Evolutionary conservation across 2,888 invertebrate species (phyloP).

Genomic region (Andricus quercusramuli): DNA sequence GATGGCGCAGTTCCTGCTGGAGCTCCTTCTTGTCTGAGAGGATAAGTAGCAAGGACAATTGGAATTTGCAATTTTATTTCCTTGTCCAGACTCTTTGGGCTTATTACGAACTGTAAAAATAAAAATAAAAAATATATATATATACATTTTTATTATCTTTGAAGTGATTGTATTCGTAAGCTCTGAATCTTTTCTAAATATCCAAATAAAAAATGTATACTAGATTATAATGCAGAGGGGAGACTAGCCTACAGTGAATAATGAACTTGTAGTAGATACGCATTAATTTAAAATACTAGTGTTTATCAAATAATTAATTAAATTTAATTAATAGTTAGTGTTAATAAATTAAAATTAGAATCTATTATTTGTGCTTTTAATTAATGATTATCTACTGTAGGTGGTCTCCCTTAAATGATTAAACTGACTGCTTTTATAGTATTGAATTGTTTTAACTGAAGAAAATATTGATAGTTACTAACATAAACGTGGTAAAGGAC

Average conservation of each 20-base stretch:
- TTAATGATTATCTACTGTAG: too few species aligned
- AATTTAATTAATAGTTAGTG: too few species aligned
- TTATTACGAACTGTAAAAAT: constrained; percentile 88
- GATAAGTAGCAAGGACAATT: constrained; percentile 95
- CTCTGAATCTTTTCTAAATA: neutral
- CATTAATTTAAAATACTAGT: too few species aligned
- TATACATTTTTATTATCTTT: neutral
- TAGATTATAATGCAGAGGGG: too few species aligned
- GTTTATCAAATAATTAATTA: too few species aligned
- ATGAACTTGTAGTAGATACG: too few species aligned
- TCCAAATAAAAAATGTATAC: too few species aligned
- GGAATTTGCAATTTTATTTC: constrained; percentile 95
- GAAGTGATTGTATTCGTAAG: neutral
- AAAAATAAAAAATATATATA: neutral
- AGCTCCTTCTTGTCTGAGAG: constrained; percentile 85
- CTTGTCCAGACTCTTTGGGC: constrained; percentile 94
- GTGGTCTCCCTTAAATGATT: too few species aligned
- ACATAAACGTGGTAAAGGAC: constrained; percentile 96
- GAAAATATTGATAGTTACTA: constrained; percentile 78
- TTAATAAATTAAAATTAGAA: too few species aligned
- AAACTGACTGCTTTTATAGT: too few species aligned
- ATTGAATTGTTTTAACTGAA: neutral
- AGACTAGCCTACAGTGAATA: too few species aligned
- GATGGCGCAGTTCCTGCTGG: constrained; percentile 83
- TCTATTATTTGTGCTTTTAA: too few species aligned